phyloP scores from a whole-genome alignment of 1,140 invertebrate genomes.

The Leptinotarsa texana region DNA sequence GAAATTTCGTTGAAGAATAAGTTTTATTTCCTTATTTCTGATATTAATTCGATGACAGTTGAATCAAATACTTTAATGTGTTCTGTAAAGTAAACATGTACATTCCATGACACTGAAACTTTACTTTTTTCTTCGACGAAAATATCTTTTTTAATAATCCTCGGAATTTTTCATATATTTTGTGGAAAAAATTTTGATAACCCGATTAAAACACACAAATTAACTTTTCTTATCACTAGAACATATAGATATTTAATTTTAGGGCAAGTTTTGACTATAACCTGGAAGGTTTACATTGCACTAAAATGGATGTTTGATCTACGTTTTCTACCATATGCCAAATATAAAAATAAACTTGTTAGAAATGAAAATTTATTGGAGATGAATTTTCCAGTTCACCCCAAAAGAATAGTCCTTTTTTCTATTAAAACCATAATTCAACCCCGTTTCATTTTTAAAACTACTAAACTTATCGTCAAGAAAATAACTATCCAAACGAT shows the following conservation, averaged over 20 bases:
- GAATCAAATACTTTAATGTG: background rate
- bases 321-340: slow-evolving; percentile 11
- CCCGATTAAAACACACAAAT: background rate
- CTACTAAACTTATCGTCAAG: slow-evolving; percentile 77
- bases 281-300: background rate
- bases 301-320: background rate
- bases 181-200: background rate
- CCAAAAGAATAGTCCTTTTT: background rate
- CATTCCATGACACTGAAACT: background rate
- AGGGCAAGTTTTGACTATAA: slow-evolving; percentile 15
- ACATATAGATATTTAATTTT: slow-evolving; percentile 5
- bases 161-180: background rate
- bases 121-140: background rate
- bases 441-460: slow-evolving; percentile 77
- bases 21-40: background rate
- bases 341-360: slow-evolving; percentile 16
- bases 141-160: background rate
- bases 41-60: background rate
- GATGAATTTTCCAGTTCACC: slow-evolving; percentile 9
- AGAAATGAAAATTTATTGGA: slow-evolving; percentile 6
- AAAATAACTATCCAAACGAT: slow-evolving; percentile 88
- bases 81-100: background rate
- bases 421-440: slow-evolving; percentile 27
- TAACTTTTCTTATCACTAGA: background rate
- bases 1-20: background rate